These are phyloP conservation scores for Oryzias dopingdopingensis DNA, from an alignment of 2,797 vertebrate species.

Conservation along the genomic window DNA sequence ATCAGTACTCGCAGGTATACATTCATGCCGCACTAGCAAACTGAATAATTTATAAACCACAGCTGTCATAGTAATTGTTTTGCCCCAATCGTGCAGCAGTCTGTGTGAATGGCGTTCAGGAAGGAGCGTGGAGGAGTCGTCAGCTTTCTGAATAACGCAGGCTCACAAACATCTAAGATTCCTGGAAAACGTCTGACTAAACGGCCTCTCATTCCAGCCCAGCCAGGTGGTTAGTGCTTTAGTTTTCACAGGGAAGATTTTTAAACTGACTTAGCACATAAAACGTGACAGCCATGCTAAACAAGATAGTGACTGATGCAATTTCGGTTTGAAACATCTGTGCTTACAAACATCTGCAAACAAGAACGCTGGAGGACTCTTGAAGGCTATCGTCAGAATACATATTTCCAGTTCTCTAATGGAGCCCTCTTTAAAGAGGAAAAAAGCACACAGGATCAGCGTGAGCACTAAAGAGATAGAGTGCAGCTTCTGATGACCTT, in stretches of 20 bases:
- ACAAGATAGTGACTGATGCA: conserved; percentile 9
- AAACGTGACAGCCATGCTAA: conserved; percentile 2
- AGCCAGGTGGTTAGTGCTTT: conserved; percentile 9
- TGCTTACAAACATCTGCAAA: conserved; percentile 25
- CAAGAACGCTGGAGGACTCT: conserved; percentile 8
- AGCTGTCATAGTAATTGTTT: conserved; percentile 36
- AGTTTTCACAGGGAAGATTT: neutral
- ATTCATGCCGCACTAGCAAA: conserved; percentile 8
- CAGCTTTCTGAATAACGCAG: conserved; percentile 16
- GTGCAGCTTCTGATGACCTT: conserved; percentile 69
- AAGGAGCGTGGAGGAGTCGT: too few relatives aligned
- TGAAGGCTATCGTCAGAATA: conserved; percentile 17
- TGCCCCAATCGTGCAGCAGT: conserved; percentile 31
- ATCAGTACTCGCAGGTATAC: conserved; percentile 5
- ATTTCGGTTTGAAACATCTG: conserved; percentile 11
- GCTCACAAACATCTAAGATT: neutral
- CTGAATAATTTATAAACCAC: conserved; percentile 44
- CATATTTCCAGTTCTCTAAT: conserved; percentile 45
- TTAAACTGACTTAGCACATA: neutral
- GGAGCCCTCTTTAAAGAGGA: conserved; percentile 37
- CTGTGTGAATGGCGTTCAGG: conserved; percentile 17
- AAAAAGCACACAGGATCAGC: conserved; percentile 41
- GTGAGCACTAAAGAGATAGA: conserved; percentile 37
- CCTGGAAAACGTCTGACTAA: neutral
- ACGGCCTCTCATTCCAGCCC: conserved; percentile 1